A percentile compares a stretch with the other conserved stretches of the same genome.
Conservation (phyloP, 2,113 vertebrate genomes). For the Anoura caudifer region DNA sequence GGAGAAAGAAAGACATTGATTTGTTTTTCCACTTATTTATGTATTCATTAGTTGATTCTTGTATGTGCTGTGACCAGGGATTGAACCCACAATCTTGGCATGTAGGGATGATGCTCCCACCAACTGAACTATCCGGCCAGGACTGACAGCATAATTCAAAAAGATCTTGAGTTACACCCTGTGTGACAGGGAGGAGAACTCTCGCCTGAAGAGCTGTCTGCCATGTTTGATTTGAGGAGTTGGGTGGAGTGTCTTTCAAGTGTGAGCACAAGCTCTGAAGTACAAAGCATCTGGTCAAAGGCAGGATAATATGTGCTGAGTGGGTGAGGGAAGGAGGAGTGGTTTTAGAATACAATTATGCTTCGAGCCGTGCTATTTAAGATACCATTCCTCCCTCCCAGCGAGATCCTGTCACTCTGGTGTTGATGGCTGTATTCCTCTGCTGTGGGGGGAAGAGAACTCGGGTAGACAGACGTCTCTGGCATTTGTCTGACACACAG, state of each 20-base stretch:
- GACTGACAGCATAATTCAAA: background rate
- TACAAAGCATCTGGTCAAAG: constrained; percentile 25
- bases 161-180: background rate
- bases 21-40: too few species aligned
- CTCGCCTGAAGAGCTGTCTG: background rate
- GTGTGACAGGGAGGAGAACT: background rate
- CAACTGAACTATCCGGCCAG: too few species aligned
- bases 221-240: constrained; percentile 28
- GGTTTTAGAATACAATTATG: constrained; percentile 12
- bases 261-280: constrained; percentile 1
- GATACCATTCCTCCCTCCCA: background rate
- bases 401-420: background rate
- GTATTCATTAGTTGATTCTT: too few species aligned
- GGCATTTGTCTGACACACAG: constrained; percentile 30
- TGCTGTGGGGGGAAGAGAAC: constrained; percentile 39
- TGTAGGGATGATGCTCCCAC: too few species aligned
- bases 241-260: constrained; percentile 33
- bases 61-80: too few species aligned
- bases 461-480: background rate
- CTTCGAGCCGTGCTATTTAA: background rate
- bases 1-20: too few species aligned
- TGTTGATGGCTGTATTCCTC: constrained; percentile 40
- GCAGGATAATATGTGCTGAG: background rate
- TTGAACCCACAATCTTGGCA: too few species aligned
- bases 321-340: background rate